A percentile compares a stretch with the other conserved stretches of the same genome.
phyloP scores from a whole-genome alignment of 1,140 invertebrate genomes.

The Brachionus koreanus region DNA sequence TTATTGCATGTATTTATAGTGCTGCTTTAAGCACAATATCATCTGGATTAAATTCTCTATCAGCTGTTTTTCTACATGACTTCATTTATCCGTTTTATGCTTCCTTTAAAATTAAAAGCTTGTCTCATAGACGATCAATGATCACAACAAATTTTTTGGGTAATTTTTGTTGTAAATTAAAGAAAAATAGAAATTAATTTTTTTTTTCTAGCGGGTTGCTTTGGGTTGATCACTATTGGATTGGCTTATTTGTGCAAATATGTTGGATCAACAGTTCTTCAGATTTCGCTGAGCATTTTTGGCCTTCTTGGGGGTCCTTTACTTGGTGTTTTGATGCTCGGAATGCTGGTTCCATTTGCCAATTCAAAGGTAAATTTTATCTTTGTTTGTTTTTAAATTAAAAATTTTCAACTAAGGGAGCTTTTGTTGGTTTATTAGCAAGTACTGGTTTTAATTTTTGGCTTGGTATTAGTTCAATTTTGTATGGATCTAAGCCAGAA shows the following conservation, averaged over 20 bases:
- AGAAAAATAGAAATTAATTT: slow-evolving; percentile 58
- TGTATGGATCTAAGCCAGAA: slow-evolving; percentile 32
- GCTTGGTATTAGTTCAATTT: slow-evolving; percentile 49
- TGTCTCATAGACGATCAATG: slow-evolving; percentile 66
- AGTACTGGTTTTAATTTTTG: slow-evolving; percentile 49
- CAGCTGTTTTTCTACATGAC: slow-evolving; percentile 84
- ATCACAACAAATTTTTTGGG: slow-evolving; percentile 63
- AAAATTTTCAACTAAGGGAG: slow-evolving; percentile 48
- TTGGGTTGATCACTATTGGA: slow-evolving; percentile 50
- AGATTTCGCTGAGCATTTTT: slow-evolving; percentile 52
- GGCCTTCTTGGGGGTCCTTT: slow-evolving; percentile 54
- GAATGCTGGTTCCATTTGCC: slow-evolving; percentile 51
- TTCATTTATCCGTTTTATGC: slow-evolving; percentile 46
- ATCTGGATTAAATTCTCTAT: slow-evolving; percentile 80
- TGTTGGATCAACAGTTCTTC: slow-evolving; percentile 50
- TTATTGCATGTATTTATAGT: slow-evolving; percentile 80
- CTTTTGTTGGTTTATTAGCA: slow-evolving; percentile 47
- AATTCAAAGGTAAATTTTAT: slow-evolving; percentile 50
- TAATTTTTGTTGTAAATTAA: neutral
- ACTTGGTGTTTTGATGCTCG: slow-evolving; percentile 46
- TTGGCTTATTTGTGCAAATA: slow-evolving; percentile 50
- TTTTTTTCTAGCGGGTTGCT: slow-evolving; percentile 63
- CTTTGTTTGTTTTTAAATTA: neutral
- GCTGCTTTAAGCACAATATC: slow-evolving; percentile 84
- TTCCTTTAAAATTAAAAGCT: neutral